phyloP scores from a whole-genome alignment of 1,140 invertebrate species.

The Drosophila trapezifrons region DNA sequence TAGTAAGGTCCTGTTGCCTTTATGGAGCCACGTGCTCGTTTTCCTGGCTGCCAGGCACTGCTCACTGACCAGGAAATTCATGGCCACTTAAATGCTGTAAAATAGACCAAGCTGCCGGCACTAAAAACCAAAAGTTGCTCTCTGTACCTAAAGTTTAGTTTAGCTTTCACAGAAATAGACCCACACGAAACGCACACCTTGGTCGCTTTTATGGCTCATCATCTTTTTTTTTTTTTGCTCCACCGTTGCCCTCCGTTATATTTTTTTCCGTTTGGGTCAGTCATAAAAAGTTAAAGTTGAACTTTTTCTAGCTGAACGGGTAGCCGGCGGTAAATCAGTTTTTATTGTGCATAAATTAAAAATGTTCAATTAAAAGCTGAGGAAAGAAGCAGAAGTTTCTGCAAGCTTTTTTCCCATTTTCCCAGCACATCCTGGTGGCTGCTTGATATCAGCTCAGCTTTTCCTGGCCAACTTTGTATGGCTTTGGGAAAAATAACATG shows the following conservation, averaged over 20 bases:
- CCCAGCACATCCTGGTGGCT: neutral
- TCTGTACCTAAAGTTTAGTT: constrained; percentile 64
- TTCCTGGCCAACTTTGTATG: neutral
- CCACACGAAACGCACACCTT: constrained; percentile 49
- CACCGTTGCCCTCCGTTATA: neutral
- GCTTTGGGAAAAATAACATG: constrained; percentile 8
- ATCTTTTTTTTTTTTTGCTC: constrained; percentile 29
- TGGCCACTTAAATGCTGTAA: constrained; percentile 81
- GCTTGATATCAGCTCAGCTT: constrained; percentile 13
- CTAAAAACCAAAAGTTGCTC: constrained; percentile 77
- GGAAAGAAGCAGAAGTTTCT: constrained; percentile 15
- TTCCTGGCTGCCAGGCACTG: constrained; percentile 47
- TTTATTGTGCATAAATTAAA: constrained; percentile 82
- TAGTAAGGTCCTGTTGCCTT: constrained; percentile 32
- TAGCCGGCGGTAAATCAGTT: constrained; percentile 67
- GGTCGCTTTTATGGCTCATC: constrained; percentile 68
- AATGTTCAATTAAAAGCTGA: constrained; percentile 71
- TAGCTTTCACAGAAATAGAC: constrained; percentile 38
- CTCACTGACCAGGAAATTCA: constrained; percentile 67
- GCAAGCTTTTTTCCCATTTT: neutral
- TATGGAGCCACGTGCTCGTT: constrained; percentile 57
- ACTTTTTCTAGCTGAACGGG: constrained; percentile 56
- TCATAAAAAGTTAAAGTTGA: constrained; percentile 69
- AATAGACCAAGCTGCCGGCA: constrained; percentile 73
- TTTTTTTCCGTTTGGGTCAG: constrained; percentile 46